A percentile compares a stretch with the other conserved stretches of the same genome.
Conservation (phyloP, 1,140 invertebrate genomes). For the Drosophila kepulauana region DNA sequence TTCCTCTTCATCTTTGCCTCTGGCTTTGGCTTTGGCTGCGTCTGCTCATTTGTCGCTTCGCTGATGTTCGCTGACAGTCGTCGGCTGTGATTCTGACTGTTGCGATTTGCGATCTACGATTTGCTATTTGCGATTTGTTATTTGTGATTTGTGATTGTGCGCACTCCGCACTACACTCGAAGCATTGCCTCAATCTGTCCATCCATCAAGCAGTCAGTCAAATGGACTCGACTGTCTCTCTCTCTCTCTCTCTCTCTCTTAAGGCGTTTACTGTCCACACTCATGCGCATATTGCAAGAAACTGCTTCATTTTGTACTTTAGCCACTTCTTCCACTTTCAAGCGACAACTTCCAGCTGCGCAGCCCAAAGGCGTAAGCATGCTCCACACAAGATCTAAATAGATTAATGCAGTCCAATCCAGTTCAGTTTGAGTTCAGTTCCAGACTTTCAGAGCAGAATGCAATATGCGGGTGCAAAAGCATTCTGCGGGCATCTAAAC, state of each 20-base stretch:
- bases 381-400: conserved; percentile 29
- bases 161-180: conserved; percentile 34
- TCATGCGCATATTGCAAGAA: conserved; percentile 30
- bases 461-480: conserved; percentile 37
- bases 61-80: conserved; percentile 57
- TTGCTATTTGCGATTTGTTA: too few species aligned
- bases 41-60: conserved; percentile 79
- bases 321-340: conserved; percentile 23
- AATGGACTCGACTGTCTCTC: neutral
- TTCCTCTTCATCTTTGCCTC: conserved; percentile 29
- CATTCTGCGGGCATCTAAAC: neutral
- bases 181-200: conserved; percentile 50
- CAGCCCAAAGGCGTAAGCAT: conserved; percentile 23
- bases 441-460: neutral
- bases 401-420: conserved; percentile 32
- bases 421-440: neutral
- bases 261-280: conserved; percentile 43
- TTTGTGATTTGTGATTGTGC: conserved; percentile 25
- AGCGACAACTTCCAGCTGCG: conserved; percentile 16
- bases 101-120: conserved; percentile 10
- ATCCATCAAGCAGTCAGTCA: conserved; percentile 26
- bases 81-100: conserved; percentile 24
- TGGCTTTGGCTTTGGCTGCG: conserved; percentile 42
- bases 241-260: conserved; percentile 1
- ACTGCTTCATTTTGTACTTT: conserved; percentile 26